These are phyloP conservation scores for Aepyceros melampus DNA, from an alignment of 2,113 vertebrate species.

Conservation along the genomic window DNA sequence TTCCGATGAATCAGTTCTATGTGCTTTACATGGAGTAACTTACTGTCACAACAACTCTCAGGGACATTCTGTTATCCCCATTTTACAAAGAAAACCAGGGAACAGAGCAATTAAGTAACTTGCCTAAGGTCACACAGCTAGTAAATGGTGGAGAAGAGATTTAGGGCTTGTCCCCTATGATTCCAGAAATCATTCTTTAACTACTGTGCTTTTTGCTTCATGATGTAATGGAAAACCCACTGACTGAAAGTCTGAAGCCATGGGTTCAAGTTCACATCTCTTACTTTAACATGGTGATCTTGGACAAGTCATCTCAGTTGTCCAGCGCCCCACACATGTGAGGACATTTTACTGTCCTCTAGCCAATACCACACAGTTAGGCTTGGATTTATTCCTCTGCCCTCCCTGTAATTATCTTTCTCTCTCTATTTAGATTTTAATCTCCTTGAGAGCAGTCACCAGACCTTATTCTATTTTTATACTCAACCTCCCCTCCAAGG, in stretches of 20 bases:
- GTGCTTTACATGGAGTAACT: neutral
- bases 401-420: neutral
- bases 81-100: constrained; percentile 27
- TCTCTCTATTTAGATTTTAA: constrained; percentile 20
- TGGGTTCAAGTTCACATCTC: neutral
- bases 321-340: neutral
- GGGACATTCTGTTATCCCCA: neutral
- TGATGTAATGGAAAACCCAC: neutral
- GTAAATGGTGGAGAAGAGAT: neutral
- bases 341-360: neutral
- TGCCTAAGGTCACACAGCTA: neutral
- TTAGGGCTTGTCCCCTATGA: neutral
- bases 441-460: constrained; percentile 30
- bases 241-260: neutral
- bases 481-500: neutral
- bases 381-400: neutral
- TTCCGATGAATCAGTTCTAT: neutral
- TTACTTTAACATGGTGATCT: neutral
- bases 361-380: neutral
- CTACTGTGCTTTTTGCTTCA: neutral
- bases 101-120: neutral
- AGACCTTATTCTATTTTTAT: neutral
- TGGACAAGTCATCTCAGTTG: constrained; percentile 6
- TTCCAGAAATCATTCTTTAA: constrained; percentile 34
- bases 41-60: constrained; percentile 3